phyloP scores from a whole-genome alignment of 2,888 invertebrate genomes.

The Mimachlamys varia region DNA sequence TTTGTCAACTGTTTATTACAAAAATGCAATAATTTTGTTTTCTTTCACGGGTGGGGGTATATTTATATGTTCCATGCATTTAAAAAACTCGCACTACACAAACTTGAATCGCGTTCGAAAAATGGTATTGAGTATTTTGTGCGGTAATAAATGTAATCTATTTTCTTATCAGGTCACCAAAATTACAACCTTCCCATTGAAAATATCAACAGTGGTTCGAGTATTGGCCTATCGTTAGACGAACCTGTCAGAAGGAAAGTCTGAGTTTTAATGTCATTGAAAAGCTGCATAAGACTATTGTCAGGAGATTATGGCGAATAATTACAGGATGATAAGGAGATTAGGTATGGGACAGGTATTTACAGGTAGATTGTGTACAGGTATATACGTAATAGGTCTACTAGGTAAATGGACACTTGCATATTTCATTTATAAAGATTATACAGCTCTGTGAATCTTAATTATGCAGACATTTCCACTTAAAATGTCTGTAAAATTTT shows the following conservation, averaged over 20 bases:
- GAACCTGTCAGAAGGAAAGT: not conserved
- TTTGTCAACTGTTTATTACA: not conserved
- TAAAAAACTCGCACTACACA: not conserved
- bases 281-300: not conserved
- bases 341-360: not conserved
- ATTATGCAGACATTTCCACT: not conserved
- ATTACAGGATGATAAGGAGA: conserved; percentile 25
- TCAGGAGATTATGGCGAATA: not conserved
- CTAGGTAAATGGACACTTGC: not conserved
- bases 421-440: not conserved
- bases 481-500: not conserved
- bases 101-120: not conserved
- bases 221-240: conserved; percentile 17
- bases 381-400: not conserved
- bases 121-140: not conserved
- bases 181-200: not conserved
- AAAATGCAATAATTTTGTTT: not conserved
- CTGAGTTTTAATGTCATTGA: conserved; percentile 18
- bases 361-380: conserved; percentile 28
- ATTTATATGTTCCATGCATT: not conserved
- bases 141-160: not conserved
- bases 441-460: no score
- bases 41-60: not conserved
- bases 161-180: not conserved
- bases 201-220: not conserved